Conservation (phyloP, 2,888 invertebrate genomes). For the Orchestes rusci region DNA sequence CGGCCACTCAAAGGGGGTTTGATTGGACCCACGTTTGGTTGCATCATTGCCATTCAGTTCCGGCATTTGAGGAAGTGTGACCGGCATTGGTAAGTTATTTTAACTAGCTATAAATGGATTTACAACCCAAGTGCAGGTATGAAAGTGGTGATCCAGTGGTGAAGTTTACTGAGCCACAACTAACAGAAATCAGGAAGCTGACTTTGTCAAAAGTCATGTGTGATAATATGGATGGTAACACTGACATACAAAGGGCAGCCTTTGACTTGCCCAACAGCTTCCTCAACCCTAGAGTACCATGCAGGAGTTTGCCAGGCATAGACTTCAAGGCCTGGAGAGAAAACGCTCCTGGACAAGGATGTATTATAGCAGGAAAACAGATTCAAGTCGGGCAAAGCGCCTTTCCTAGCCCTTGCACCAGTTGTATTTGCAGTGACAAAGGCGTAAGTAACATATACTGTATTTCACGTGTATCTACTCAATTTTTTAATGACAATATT, state of each 20-base stretch:
- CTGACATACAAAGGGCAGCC: slow-evolving; percentile 81
- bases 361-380: slow-evolving; percentile 72
- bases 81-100: slow-evolving; percentile 69
- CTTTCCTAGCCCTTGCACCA: slow-evolving; percentile 85
- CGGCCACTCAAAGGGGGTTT: slow-evolving; percentile 81
- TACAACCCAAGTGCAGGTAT: slow-evolving; percentile 47
- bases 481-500: no score
- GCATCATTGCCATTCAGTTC: slow-evolving; percentile 93
- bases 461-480: no score
- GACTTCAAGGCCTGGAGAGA: slow-evolving; percentile 82
- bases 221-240: slow-evolving; percentile 79
- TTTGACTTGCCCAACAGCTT: slow-evolving; percentile 89
- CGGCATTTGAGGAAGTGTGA: slow-evolving; percentile 86
- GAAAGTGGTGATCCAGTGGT: slow-evolving; percentile 76
- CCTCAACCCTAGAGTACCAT: slow-evolving; percentile 83
- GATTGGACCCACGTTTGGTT: slow-evolving; percentile 91
- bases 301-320: slow-evolving; percentile 70
- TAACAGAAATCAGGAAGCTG: slow-evolving; percentile 80
- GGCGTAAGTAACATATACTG: slow-evolving; percentile 56
- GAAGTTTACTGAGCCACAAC: slow-evolving; percentile 76
- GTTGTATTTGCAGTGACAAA: slow-evolving; percentile 78
- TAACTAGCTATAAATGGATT: background rate
- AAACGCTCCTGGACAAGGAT: slow-evolving; percentile 58
- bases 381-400: slow-evolving; percentile 76
- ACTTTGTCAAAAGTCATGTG: slow-evolving; percentile 82